phyloP scores from a whole-genome alignment of 2,797 vertebrate species.

The Ispidina picta region DNA sequence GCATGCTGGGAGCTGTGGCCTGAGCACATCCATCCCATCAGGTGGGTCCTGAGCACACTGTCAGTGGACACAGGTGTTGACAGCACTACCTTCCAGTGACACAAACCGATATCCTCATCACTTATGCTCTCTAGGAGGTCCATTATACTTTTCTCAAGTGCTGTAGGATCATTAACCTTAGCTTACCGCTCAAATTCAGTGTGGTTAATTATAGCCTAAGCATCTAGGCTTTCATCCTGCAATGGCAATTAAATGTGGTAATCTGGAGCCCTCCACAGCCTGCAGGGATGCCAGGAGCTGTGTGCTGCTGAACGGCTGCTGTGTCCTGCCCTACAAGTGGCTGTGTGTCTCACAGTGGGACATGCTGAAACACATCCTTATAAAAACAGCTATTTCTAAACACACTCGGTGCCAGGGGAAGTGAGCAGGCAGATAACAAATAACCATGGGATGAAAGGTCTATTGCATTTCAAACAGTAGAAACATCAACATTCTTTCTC shows the following conservation, averaged over 20 bases:
- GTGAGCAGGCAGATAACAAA: not conserved
- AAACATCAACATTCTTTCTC: not conserved
- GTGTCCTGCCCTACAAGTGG: not conserved
- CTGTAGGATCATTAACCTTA: constrained; percentile 56
- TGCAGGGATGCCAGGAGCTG: not conserved
- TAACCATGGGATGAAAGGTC: not conserved
- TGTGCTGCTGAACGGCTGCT: not conserved
- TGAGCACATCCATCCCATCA: not conserved
- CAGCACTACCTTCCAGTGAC: not conserved
- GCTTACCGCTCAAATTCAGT: constrained; percentile 38
- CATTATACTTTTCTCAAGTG: constrained; percentile 52
- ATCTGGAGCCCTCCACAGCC: not conserved
- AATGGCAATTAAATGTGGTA: not conserved
- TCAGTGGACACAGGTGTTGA: constrained; percentile 27
- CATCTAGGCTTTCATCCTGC: not conserved
- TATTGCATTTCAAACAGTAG: not conserved
- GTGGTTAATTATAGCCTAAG: constrained; percentile 21
- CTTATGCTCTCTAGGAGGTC: constrained; percentile 31
- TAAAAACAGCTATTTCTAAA: not conserved
- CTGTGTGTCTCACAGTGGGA: not conserved
- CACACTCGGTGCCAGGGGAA: not conserved
- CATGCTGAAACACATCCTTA: not conserved
- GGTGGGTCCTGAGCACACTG: not conserved
- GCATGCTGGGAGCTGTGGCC: not conserved
- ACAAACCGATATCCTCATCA: constrained; percentile 45